These are phyloP conservation scores for Microctenopoma stevenorrisi DNA, from an alignment of 2,797 vertebrate genomes.

Conservation along the genomic window DNA sequence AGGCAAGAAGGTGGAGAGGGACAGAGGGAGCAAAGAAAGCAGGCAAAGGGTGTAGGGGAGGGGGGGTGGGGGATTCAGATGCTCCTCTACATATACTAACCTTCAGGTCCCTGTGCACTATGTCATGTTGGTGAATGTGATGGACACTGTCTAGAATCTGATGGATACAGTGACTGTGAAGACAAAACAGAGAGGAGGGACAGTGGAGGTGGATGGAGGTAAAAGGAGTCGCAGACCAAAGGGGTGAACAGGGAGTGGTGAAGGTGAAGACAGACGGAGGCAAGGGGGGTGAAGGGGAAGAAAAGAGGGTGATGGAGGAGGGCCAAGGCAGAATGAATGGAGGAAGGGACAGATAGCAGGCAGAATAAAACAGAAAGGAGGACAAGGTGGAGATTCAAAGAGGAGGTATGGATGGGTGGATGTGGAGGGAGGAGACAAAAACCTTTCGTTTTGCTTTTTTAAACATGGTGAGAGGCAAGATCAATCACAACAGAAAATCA, in stretches of 20 bases:
- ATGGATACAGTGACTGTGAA: conserved; percentile 91
- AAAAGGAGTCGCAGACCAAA: conserved; percentile 10
- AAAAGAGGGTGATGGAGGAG: conserved; percentile 9
- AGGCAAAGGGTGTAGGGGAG: conserved; percentile 39
- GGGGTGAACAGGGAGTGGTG: conserved; percentile 12
- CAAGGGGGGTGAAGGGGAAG: conserved; percentile 24
- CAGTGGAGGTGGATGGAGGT: conserved; percentile 17
- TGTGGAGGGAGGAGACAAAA: conserved; percentile 65
- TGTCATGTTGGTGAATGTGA: conserved; percentile 93
- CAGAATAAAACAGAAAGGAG: not conserved
- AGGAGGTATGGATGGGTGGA: conserved; percentile 17
- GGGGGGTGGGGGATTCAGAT: conserved; percentile 60
- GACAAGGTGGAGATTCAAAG: conserved; percentile 13
- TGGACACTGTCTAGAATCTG: conserved; percentile 92
- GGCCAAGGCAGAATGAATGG: conserved; percentile 3
- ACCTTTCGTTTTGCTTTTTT: conserved; percentile 66
- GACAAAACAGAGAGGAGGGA: conserved; percentile 79
- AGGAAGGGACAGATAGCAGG: conserved; percentile 13
- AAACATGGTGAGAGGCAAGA: conserved; percentile 73
- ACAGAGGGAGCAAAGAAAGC: conserved; percentile 52
- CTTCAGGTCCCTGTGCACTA: conserved; percentile 92
- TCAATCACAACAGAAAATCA: conserved; percentile 63
- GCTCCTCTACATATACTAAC: conserved; percentile 84
- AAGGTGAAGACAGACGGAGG: conserved; percentile 26
- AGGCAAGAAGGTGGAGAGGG: conserved; percentile 28